A percentile compares a stretch with the other conserved stretches of the same genome.
Evolutionary conservation across 2,888 invertebrate genomes (phyloP).

Genomic region (Priapulus caudatus): DNA sequence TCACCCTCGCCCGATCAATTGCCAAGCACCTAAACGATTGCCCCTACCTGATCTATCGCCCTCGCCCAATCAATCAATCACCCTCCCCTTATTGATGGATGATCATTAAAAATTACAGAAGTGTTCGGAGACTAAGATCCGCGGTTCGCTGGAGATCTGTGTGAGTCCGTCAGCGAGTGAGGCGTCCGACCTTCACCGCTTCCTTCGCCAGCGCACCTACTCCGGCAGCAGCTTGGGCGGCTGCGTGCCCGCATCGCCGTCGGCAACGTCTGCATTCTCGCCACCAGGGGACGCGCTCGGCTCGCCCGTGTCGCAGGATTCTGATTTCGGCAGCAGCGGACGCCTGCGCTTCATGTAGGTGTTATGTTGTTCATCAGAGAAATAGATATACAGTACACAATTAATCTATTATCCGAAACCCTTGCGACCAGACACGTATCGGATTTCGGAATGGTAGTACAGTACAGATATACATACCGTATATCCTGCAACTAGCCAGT

Average conservation of each 20-base stretch:
- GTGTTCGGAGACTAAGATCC: constrained; percentile 18
- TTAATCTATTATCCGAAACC: too few relatives aligned
- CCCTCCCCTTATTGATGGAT: too few relatives aligned
- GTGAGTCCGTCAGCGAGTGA: constrained; percentile 36
- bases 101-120: not conserved
- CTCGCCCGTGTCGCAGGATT: constrained; percentile 6
- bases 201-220: constrained; percentile 19
- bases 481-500: too few relatives aligned
- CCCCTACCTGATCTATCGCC: too few relatives aligned
- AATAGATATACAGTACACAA: too few relatives aligned
- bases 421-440: too few relatives aligned
- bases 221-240: not conserved
- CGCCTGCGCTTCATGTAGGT: not conserved
- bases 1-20: too few relatives aligned
- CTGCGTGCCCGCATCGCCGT: not conserved
- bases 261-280: not conserved
- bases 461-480: too few relatives aligned
- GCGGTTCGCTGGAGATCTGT: constrained; percentile 38
- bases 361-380: too few relatives aligned
- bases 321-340: not conserved
- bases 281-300: constrained; percentile 6
- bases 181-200: constrained; percentile 32
- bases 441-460: too few relatives aligned
- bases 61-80: too few relatives aligned
- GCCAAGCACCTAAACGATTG: too few relatives aligned